Conservation (phyloP, 2,113 vertebrate species). For the Myxocyprinus asiaticus region DNA sequence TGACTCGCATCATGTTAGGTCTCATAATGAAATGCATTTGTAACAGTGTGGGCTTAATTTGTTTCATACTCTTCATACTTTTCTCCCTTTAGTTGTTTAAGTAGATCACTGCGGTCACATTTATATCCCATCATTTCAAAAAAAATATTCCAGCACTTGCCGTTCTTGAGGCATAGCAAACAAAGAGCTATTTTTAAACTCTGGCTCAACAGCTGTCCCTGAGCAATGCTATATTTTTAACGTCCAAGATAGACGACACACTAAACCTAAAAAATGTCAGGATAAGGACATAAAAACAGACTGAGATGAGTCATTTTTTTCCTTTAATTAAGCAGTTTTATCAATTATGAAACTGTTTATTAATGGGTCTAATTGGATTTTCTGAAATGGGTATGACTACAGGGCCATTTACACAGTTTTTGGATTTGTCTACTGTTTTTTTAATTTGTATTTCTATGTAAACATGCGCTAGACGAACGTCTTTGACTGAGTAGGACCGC, state of each 20-base stretch:
- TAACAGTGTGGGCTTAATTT: background rate
- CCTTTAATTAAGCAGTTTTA: background rate
- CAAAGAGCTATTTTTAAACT: constrained; percentile 60
- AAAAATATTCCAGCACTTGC: too few relatives aligned
- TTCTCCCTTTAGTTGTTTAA: background rate
- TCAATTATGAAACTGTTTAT: background rate
- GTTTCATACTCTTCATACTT: background rate
- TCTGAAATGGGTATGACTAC: background rate
- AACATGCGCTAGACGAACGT: too few relatives aligned
- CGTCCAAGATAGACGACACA: constrained; percentile 3
- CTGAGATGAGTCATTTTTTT: background rate
- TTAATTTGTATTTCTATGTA: too few relatives aligned
- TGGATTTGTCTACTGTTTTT: background rate
- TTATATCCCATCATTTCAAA: background rate
- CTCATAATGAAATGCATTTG: too few relatives aligned
- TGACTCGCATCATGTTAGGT: too few relatives aligned
- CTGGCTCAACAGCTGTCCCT: constrained; percentile 58
- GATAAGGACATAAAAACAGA: background rate
- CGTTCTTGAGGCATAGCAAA: constrained; percentile 49
- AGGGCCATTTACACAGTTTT: background rate
- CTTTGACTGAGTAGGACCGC: too few relatives aligned
- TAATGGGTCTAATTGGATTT: constrained; percentile 2
- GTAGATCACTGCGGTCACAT: constrained; percentile 13
- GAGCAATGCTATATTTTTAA: constrained; percentile 31
- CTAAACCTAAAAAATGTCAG: background rate